Base-by-base conservation (phyloP, 2,797 vertebrate species). In the Schizothorax lantsangensis region DNA sequence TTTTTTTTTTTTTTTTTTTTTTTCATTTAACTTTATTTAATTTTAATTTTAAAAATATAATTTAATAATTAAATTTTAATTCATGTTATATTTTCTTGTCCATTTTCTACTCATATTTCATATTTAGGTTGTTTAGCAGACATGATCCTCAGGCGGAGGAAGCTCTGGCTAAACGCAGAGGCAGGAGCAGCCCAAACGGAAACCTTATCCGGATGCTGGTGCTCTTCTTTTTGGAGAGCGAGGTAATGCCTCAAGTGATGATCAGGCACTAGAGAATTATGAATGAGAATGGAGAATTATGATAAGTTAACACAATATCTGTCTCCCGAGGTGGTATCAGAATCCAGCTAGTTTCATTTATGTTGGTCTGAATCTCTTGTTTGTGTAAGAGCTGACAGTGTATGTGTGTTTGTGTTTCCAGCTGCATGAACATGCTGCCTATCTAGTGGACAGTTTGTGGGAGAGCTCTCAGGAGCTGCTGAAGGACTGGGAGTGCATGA, bases 401-500 rank as follows among this genome's bases (percentile, higher is more conserved):
- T 84, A 40, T 14, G 12, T 69, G 23, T 84, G 23, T 49, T 77
- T 77, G 40, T 84, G 30, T 87, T 93, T 83, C 85, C 84, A 99
- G 98, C 97, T 99, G 89, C 98, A 99, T 10, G 98, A 99, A 91
- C 98, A 99, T 83, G 98, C 98, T 40, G 98, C 98, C 36, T 99
- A 99, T 92, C 94, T 99, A 92, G 98, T 99, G 92, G 98, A 99
- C 94, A 99, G 98, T 77, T 93, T 99, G 92, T 99, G 98, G 98
- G 98, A 99, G 93, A 99, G 98, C 91, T 99, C 98, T 88, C 98
- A 99, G 95, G 98, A 99, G 92, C 95, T 99, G 88, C 94, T 99
- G 88, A 99, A 99, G 91, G 98, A 99, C 95, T 99, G 98, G 98
- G 98, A 99, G 93, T 99, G 98, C 93, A 99, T 99, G 98, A 96